Evolutionary conservation across 2,888 invertebrate species (phyloP).

Genomic region (Trichopria drosophilae): DNA sequence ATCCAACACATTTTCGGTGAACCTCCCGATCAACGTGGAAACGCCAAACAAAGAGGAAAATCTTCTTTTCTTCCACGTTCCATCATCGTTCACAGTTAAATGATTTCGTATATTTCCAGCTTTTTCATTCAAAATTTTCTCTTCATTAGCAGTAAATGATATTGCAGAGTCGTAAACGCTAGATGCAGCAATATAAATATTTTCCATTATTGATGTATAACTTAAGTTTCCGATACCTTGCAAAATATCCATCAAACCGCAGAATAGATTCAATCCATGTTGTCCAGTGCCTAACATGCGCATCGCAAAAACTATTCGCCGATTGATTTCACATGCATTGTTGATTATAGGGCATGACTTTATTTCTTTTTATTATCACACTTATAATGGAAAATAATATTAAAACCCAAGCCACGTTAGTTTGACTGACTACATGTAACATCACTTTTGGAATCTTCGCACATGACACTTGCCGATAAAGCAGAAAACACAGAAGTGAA

Average conservation of each 20-base stretch:
- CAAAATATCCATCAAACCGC: conserved; percentile 33
- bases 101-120: conserved; percentile 26
- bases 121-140: conserved; percentile 32
- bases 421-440: not conserved
- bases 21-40: conserved; percentile 33
- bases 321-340: conserved; percentile 38
- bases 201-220: conserved; percentile 25
- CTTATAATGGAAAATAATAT: not conserved
- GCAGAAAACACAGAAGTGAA: conserved; percentile 4
- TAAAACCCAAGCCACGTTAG: not conserved
- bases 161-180: conserved; percentile 26
- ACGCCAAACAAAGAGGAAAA: conserved; percentile 35
- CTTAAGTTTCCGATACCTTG: conserved; percentile 26
- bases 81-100: conserved; percentile 33
- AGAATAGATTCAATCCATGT: conserved; percentile 40
- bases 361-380: conserved; percentile 16
- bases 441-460: not conserved
- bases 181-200: conserved; percentile 31
- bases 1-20: conserved; percentile 32
- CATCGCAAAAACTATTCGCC: conserved; percentile 38
- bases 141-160: conserved; percentile 29
- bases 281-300: conserved; percentile 36
- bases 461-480: conserved; percentile 1
- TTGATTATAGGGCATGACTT: conserved; percentile 32
- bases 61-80: conserved; percentile 30